These are phyloP conservation scores for Trogon surrucura DNA, from an alignment of 2,113 vertebrate genomes.

Conservation along the genomic window DNA sequence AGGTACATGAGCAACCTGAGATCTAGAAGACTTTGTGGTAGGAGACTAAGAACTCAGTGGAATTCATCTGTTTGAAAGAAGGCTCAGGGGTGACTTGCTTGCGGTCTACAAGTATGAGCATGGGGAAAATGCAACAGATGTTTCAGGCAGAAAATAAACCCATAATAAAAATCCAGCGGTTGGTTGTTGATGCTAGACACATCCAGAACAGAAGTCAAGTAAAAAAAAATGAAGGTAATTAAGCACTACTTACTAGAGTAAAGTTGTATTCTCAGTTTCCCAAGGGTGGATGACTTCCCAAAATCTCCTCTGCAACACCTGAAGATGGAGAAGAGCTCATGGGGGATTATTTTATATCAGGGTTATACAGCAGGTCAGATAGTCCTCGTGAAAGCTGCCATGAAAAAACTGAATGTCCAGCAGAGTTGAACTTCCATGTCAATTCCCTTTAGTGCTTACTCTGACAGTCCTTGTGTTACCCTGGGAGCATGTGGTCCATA, in stretches of 20 bases:
- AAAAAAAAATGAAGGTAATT: slow-evolving; percentile 9
- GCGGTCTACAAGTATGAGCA: slow-evolving; percentile 50
- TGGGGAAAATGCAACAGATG: slow-evolving; percentile 51
- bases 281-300: neutral
- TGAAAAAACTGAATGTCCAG: neutral
- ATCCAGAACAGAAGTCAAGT: slow-evolving; percentile 41
- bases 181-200: slow-evolving; percentile 29
- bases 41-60: neutral
- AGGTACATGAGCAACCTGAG: neutral
- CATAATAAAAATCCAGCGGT: slow-evolving; percentile 50
- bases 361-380: neutral
- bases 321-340: neutral
- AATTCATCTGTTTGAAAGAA: slow-evolving; percentile 7
- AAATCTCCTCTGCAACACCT: neutral
- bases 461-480: neutral
- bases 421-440: neutral
- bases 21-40: neutral
- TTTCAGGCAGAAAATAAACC: slow-evolving; percentile 50
- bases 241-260: slow-evolving; percentile 28
- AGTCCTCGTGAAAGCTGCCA: neutral
- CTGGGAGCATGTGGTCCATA: neutral
- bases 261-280: slow-evolving; percentile 29
- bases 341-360: neutral
- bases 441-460: neutral
- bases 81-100: slow-evolving; percentile 25